phyloP scores from a whole-genome alignment of 2,888 invertebrate genomes.

The Diabrotica balteata region DNA sequence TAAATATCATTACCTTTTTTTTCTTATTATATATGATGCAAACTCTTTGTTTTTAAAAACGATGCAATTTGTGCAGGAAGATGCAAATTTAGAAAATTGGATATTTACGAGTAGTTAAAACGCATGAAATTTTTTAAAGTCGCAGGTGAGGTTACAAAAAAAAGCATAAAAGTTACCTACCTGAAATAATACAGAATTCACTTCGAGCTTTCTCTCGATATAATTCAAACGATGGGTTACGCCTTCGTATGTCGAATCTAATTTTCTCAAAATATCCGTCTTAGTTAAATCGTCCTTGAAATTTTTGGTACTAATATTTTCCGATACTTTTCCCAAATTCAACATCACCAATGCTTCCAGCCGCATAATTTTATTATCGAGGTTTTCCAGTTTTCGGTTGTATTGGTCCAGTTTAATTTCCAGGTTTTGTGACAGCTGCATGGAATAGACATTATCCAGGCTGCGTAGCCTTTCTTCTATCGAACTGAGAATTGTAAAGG shows the following conservation, averaged over 20 bases:
- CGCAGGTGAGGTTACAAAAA: too few species aligned
- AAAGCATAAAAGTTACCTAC: constrained; percentile 42
- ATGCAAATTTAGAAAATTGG: too few species aligned
- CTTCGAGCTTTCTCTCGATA: constrained; percentile 57
- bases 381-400: constrained; percentile 58
- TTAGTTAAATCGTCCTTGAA: constrained; percentile 59
- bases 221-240: constrained; percentile 57
- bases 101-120: too few species aligned
- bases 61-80: too few species aligned
- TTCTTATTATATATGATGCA: too few species aligned
- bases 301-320: constrained; percentile 57
- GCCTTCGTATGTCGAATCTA: constrained; percentile 60
- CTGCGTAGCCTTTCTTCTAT: constrained; percentile 58
- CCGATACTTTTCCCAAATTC: constrained; percentile 56
- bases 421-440: constrained; percentile 54
- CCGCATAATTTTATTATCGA: constrained; percentile 56
- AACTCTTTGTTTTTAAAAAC: too few species aligned
- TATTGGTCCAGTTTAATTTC: constrained; percentile 60
- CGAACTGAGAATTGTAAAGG: constrained; percentile 53
- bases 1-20: too few species aligned
- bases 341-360: constrained; percentile 56
- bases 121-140: too few species aligned
- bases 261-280: constrained; percentile 57
- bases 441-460: constrained; percentile 55
- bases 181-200: constrained; percentile 55